These are phyloP conservation scores for Fissipunctia ypsillon DNA, from an alignment of 2,888 invertebrate species.

Conservation along the genomic window DNA sequence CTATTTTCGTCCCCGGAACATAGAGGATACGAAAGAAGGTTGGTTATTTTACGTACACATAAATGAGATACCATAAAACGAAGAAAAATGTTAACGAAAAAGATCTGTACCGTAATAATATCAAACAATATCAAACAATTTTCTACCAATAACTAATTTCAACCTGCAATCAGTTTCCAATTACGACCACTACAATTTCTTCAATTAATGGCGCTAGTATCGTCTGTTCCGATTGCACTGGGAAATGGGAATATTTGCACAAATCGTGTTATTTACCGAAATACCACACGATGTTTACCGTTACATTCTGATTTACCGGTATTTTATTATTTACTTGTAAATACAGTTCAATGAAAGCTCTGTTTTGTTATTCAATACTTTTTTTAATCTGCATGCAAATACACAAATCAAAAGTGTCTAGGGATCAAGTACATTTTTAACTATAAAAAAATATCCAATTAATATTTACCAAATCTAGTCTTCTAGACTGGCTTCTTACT, in stretches of 20 bases:
- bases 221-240: slow-evolving; percentile 48
- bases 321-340: slow-evolving; percentile 19
- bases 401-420: too few relatives aligned
- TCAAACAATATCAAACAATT: slow-evolving; percentile 29
- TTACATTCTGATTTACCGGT: background rate
- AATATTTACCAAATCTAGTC: too few relatives aligned
- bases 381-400: slow-evolving; percentile 6
- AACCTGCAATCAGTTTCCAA: slow-evolving; percentile 41
- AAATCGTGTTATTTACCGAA: slow-evolving; percentile 46
- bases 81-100: background rate
- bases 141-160: slow-evolving; percentile 26
- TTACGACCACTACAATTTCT: slow-evolving; percentile 29
- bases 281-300: slow-evolving; percentile 34
- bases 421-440: too few relatives aligned
- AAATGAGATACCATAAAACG: background rate
- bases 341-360: background rate
- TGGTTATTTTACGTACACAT: background rate
- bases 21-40: background rate
- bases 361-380: background rate
- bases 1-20: background rate
- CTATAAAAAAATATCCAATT: too few relatives aligned
- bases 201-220: slow-evolving; percentile 47
- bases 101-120: slow-evolving; percentile 2
- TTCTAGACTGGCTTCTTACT: too few relatives aligned
- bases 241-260: slow-evolving; percentile 63